Base-by-base conservation (phyloP, 2,888 invertebrate genomes). In the Julus scanicus region DNA sequence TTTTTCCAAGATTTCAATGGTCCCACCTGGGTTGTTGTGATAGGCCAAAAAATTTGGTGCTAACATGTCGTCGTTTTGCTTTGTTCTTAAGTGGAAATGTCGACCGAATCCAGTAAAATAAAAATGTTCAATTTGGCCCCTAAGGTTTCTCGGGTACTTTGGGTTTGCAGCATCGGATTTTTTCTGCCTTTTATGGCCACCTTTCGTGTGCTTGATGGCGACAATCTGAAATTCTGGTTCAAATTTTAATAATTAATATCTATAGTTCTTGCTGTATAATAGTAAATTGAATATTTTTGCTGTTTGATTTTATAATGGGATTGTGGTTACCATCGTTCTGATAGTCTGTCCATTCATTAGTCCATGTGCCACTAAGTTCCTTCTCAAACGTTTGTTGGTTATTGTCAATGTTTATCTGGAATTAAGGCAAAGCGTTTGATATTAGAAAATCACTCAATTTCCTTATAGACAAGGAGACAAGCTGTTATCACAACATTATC, bases 51-150 rank as follows among this genome's bases (percentile, higher is more conserved):
- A 87, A 9, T 37, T 39, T n/a, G 87, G 87, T 40, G 87, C 63
- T 15, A 87, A 11, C 13, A 87, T 39, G 17, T 63, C 6, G 40
- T 39, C n/a, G 63, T 87, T 87, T 17, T 37, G 37, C n/a, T n/a
- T 63, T 15, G 48, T 40, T 17, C 39, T 3, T 29, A 87, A 87
- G 63, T 71, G 71, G 15, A 87, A 87, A n/a, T 80, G 87, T 40
- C 87, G 71, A 4, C 87, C 87, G 48, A 44, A 87, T 17, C 40
- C 87, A 13, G 39, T 37, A 80, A 87, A 87, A 44, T 39, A 49
- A 53, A 49, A 86, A 48, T 86, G 71, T 20, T 71, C 71, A 9
- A 71, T 71, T 71, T 71, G 71, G 6, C 15, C 84, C 37, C 37
- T n/a, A 29, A 71, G 71, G 71, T 71, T 71, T 71, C 71, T 71